A percentile compares a stretch with the other conserved stretches of the same genome.
Evolutionary conservation across 2,113 vertebrate genomes (phyloP).

Genomic region (Spea multiplicata): DNA sequence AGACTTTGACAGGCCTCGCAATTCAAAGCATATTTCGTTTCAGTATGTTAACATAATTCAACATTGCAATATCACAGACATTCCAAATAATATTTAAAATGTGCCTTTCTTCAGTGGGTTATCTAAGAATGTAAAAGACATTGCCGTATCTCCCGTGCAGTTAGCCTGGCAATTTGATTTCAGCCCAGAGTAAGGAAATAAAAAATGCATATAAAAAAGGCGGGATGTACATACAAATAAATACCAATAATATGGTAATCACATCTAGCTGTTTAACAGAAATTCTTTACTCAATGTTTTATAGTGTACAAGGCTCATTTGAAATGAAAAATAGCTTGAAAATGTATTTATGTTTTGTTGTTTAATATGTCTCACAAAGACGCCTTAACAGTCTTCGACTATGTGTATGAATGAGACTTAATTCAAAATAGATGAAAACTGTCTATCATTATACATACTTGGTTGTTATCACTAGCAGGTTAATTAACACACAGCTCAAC

Average conservation of each 20-base stretch:
- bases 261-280: conserved; percentile 26
- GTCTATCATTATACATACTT: conserved; percentile 22
- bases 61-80: conserved; percentile 16
- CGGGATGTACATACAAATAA: conserved; percentile 22
- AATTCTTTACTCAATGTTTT: conserved; percentile 21
- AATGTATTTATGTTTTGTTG: conserved; percentile 18
- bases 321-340: conserved; percentile 26
- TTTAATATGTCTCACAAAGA: conserved; percentile 37
- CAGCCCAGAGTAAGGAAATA: not conserved
- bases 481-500: conserved; percentile 35
- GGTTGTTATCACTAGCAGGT: conserved; percentile 20
- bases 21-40: conserved; percentile 5
- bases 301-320: not conserved
- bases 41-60: conserved; percentile 13
- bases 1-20: not conserved
- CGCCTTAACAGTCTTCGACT: conserved; percentile 17
- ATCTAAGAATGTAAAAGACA: conserved; percentile 18
- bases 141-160: conserved; percentile 12
- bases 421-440: conserved; percentile 44
- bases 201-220: not conserved
- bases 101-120: conserved; percentile 2
- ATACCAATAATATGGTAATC: conserved; percentile 38
- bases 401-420: conserved; percentile 23
- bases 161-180: conserved; percentile 22
- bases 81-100: conserved; percentile 34